These are phyloP conservation scores for Bombus superbus DNA, from an alignment of 1,140 invertebrate species.

Conservation along the genomic window DNA sequence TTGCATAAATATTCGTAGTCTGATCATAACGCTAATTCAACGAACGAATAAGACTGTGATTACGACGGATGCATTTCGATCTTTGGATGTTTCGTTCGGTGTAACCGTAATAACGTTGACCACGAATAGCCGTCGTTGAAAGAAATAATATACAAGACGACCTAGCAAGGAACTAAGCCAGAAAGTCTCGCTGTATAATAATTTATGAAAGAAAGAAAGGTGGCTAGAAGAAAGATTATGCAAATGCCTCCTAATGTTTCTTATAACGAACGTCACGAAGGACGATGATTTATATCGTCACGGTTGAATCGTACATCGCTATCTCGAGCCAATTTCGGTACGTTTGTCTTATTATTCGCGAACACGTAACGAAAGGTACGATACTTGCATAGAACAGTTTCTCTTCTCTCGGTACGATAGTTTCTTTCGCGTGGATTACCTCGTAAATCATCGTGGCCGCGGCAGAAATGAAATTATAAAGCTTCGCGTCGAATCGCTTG, in stretches of 20 bases:
- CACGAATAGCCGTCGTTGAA: no score
- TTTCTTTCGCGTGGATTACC: background rate
- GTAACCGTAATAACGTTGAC: no score
- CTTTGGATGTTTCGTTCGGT: no score
- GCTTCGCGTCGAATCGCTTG: background rate
- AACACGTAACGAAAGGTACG: no score
- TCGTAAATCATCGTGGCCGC: background rate
- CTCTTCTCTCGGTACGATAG: background rate
- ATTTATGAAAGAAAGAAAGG: background rate
- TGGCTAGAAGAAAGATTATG: background rate
- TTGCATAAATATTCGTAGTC: no score
- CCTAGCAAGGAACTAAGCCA: no score
- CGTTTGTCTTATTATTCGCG: background rate
- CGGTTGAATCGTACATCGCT: background rate
- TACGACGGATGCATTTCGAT: no score
- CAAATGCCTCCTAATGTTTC: background rate
- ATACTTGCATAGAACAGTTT: background rate
- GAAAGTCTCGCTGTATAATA: background rate
- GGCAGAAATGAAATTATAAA: constrained; percentile 10
- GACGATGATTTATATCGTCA: background rate
- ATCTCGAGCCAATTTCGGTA: constrained; percentile 7
- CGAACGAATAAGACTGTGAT: no score
- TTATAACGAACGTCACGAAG: background rate
- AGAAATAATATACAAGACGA: no score
- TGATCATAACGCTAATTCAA: no score